Conservation (phyloP, 2,797 vertebrate species). For the Karalla daura region DNA sequence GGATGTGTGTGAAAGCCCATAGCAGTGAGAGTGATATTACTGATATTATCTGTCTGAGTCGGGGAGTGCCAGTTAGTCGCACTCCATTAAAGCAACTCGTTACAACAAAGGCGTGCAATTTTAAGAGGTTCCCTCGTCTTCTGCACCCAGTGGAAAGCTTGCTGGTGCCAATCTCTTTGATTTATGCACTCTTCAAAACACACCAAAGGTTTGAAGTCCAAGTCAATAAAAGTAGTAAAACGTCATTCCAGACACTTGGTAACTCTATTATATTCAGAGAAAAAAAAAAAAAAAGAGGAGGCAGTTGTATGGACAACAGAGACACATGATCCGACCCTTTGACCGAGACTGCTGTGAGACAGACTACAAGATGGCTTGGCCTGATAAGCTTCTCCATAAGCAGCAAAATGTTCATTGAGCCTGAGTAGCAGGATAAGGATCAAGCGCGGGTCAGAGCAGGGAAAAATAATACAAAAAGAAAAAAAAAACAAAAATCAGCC, state of each 20-base stretch:
- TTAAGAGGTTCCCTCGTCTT: constrained; percentile 56
- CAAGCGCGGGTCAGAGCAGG: constrained; percentile 17
- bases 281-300: too few species aligned
- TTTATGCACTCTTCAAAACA: constrained; percentile 73
- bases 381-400: constrained; percentile 51
- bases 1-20: constrained; percentile 38
- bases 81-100: constrained; percentile 66
- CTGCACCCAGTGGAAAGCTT: constrained; percentile 56
- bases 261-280: constrained; percentile 60
- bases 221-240: constrained; percentile 75
- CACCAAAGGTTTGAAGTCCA: constrained; percentile 55
- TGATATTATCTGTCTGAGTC: constrained; percentile 65
- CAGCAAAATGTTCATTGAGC: constrained; percentile 37
- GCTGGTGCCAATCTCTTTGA: constrained; percentile 66
- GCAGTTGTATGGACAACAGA: constrained; percentile 62
- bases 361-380: constrained; percentile 33
- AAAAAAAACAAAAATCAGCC: constrained; percentile 28
- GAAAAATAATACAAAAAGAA: constrained; percentile 34
- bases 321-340: constrained; percentile 36
- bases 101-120: constrained; percentile 63
- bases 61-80: constrained; percentile 49
- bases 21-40: constrained; percentile 44
- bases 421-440: background rate
- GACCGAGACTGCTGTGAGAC: constrained; percentile 17
- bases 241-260: constrained; percentile 65